Conservation (phyloP, 2,113 vertebrate species). For the Turnix velox region DNA sequence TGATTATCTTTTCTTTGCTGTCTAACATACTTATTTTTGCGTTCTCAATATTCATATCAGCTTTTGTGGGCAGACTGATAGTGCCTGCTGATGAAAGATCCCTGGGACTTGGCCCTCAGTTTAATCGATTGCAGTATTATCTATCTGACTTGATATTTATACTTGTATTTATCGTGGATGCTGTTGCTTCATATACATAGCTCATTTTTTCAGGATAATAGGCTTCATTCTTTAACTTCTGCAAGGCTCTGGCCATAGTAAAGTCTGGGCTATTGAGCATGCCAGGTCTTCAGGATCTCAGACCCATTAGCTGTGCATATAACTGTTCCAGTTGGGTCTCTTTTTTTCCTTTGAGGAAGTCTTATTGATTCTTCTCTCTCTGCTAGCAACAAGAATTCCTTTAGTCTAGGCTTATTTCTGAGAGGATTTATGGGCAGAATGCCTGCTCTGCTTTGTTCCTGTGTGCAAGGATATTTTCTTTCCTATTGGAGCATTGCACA, state of each 20-base stretch:
- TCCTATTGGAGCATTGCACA: neutral
- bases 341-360: neutral
- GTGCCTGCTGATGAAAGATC: neutral
- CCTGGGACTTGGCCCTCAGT: neutral
- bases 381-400: neutral
- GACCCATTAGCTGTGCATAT: neutral
- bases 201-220: neutral
- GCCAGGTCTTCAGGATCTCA: neutral
- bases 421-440: neutral
- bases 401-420: neutral
- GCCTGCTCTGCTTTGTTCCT: neutral
- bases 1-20: neutral
- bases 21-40: neutral
- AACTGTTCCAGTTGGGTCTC: neutral
- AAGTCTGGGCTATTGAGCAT: neutral
- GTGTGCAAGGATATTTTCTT: neutral
- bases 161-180: neutral
- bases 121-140: neutral
- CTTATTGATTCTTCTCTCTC: neutral
- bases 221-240: neutral
- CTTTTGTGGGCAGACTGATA: neutral
- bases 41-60: rapidly evolving
- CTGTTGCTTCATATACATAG: neutral
- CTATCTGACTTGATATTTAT: neutral
- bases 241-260: neutral